Evolutionary conservation across 2,888 invertebrate genomes (phyloP), one percentile per base, ranked within the genome.

Genomic region (Oxycera nigricornis): DNA sequence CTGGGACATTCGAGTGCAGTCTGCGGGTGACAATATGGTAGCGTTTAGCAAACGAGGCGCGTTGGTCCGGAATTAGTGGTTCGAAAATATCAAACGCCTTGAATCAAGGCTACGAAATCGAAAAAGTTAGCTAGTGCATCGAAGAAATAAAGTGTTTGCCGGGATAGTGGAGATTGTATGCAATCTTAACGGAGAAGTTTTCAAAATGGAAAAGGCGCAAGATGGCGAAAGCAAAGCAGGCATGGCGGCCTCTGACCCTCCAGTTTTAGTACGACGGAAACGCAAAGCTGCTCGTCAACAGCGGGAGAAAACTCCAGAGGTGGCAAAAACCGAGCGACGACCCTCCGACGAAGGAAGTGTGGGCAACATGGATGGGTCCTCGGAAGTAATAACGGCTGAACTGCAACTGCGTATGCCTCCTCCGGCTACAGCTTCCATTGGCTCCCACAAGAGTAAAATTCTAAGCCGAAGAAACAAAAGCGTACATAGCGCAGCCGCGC

Each of bases 231-330:
- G n/a, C n/a, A n/a, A n/a, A n/a, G n/a, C n/a, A n/a, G n/a, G n/a
- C n/a, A n/a, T 4, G 59, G 59, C 7, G 28, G 20, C 78, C 50
- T 65, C 73, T 14, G 79, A 79, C 62, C 79, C 80, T 2, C 78
- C 89, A 81, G 86, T 88, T 20, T 85, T 89, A 72, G 85, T 86
- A 50, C 87, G 90, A 73, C 89, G 89, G 79, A 87, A 91, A 62
- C 87, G 92, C 76, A 89, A 88, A 77, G 83, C 90, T 52, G 86
- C 86, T 28, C 82, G 88, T 26, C 87, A 87, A 28, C 86, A 87
- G 72, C 89, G 91, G 78, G 91, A 91, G 75, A 89, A 89, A 62
- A 90, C 91, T 7, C 91, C 91, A 1, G 83, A 84, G 67, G 50
- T 75, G 3, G 28, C 72, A 11, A 59, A 67, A 26, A 74, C 74